These are phyloP conservation scores for Sterrhoptilus dennistouni DNA, from an alignment of 2,113 vertebrate genomes.

Conservation along the genomic window DNA sequence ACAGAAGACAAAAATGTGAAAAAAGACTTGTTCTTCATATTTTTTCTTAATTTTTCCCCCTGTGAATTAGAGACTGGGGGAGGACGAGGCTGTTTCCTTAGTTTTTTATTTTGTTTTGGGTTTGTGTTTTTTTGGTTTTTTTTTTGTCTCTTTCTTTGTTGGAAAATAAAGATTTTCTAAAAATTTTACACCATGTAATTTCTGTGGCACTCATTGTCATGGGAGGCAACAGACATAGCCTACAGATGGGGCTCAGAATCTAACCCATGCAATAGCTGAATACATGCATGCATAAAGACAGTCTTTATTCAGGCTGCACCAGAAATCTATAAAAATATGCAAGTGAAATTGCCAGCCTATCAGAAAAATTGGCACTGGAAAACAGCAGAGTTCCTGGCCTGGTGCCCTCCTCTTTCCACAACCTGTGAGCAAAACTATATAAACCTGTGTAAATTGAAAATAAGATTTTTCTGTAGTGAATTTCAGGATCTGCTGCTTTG, in stretches of 20 bases:
- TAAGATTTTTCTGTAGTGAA: not conserved
- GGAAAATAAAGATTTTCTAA: conserved; percentile 1
- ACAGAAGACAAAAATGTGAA: not conserved
- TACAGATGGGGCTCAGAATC: not conserved
- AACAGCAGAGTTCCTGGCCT: conserved; percentile 14
- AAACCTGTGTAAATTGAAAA: not conserved
- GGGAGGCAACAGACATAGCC: not conserved
- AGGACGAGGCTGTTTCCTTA: fast-evolving
- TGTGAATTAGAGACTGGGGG: not conserved
- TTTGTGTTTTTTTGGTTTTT: no score
- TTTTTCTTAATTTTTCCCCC: not conserved
- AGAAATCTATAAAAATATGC: conserved; percentile 47
- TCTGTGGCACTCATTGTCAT: not conserved
- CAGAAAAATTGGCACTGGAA: conserved; percentile 37
- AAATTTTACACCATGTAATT: not conserved
- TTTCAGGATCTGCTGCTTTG: not conserved
- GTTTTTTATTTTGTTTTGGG: not conserved
- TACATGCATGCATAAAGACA: not conserved
- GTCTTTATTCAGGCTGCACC: not conserved
- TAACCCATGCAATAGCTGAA: not conserved
- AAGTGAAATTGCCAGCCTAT: conserved; percentile 14
- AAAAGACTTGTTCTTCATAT: not conserved
- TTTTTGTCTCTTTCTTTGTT: not conserved
- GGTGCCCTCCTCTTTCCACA: not conserved
- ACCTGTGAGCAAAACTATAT: not conserved